Evolutionary conservation across 2,888 invertebrate species (phyloP).

Genomic region (Pterobdella sp.): DNA sequence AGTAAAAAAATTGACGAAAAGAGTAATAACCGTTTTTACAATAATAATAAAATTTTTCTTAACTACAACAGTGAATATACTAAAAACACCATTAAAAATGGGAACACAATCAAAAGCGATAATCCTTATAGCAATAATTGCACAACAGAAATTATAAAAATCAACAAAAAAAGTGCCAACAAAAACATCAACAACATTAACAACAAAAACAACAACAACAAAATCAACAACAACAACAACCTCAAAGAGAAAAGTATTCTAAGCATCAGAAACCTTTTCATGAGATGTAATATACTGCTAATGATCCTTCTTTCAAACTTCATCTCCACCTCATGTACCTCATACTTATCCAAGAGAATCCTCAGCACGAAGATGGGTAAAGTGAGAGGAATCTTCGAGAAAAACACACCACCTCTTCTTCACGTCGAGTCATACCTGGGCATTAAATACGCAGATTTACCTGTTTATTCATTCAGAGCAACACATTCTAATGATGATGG

Average conservation of each 20-base stretch:
- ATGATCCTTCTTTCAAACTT: no score
- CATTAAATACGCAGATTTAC: conserved; percentile 18
- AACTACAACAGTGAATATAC: not conserved
- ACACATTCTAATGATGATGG: not conserved
- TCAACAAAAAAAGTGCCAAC: not conserved
- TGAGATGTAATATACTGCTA: no score
- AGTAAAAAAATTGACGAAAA: no score
- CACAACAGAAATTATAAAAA: not conserved
- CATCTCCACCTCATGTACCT: conserved; percentile 19
- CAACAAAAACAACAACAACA: not conserved
- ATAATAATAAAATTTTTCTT: not conserved
- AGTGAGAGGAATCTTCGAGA: conserved; percentile 18
- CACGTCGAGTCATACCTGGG: conserved; percentile 26
- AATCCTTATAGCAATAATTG: not conserved
- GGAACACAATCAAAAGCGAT: not conserved
- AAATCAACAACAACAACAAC: not conserved
- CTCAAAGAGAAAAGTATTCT: not conserved
- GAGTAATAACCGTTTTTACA: no score
- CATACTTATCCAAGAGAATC: conserved; percentile 14
- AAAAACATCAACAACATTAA: not conserved
- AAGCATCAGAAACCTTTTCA: no score
- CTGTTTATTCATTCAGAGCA: not conserved
- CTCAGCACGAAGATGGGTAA: conserved; percentile 12
- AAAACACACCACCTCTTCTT: not conserved
- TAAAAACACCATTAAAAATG: not conserved